Base-by-base conservation (phyloP, 1,140 invertebrate species). In the Drosophila pseudoobscura region DNA sequence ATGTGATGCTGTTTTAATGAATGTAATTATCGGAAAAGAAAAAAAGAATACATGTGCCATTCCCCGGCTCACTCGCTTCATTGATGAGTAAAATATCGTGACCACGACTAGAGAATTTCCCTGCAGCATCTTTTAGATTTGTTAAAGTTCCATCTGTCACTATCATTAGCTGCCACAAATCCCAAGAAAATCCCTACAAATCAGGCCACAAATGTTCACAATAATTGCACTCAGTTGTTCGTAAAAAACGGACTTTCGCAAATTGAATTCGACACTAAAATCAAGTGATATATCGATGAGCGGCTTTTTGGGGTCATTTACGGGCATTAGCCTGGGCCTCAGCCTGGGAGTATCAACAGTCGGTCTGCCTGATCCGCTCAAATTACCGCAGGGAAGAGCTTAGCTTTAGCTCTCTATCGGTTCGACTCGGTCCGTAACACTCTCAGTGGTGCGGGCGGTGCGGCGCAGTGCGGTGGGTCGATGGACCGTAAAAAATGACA, bases 261-360 rank as follows among this genome's bases (percentile, higher is more conserved):
- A 85, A 85, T 87, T 87, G 82, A 87, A 65, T 59, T 41, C 15
- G 83, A 65, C 82, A 87, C 65, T 75, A 69, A 74, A 84, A 75
- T 78, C 61, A 78, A 88, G 82, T 87, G 82, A 87, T 82, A 77
- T 87, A 87, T 87, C 70, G 83, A 78, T 82, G 75, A 59, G 49
- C 55, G 70, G 70, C 62, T 82, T 83, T 80, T 11, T 9, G 35
- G 78, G 83, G 82, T 82, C 70, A 75, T 87, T 87, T 82, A 65
- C 56, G 35, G 56, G 78, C 62, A 87, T 87, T 82, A 87, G 83
- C 31, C 31, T 9, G 31, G 0, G 31, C 31, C 9, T 35, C 3
- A 35, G 35, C 70, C 70, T 47, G 56, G 41, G 66, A 59, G 55
- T 57, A 62, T 77, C 66, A 62, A 41, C 57, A 77, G 65, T 59